These are phyloP conservation scores for Pteronotus mesoamericanus DNA, from an alignment of 2,797 vertebrate genomes.

Conservation along the genomic window DNA sequence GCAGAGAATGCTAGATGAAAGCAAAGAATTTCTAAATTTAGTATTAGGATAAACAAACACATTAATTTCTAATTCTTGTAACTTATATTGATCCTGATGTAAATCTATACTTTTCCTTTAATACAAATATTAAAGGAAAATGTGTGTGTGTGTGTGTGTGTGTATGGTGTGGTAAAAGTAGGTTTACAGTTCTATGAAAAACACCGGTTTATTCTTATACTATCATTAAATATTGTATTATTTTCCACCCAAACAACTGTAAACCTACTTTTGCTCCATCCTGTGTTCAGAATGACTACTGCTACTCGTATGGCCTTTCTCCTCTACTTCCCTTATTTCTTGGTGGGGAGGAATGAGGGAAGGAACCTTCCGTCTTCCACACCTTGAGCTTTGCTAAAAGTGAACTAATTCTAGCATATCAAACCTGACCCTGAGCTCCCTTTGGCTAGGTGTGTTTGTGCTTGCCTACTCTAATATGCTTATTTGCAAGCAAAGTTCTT, in stretches of 20 bases:
- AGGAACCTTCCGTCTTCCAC: not conserved
- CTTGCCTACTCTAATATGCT: not conserved
- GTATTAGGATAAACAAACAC: not conserved
- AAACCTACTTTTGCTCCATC: too few species aligned
- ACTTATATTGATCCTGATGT: not conserved
- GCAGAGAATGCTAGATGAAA: not conserved
- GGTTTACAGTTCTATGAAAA: too few species aligned
- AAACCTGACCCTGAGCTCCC: not conserved
- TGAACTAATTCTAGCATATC: not conserved
- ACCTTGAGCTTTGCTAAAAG: not conserved
- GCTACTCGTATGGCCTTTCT: not conserved
- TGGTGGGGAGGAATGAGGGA: too few species aligned
- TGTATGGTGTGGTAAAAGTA: too few species aligned
- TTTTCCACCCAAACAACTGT: too few species aligned
- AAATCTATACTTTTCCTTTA: not conserved
- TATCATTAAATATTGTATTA: not conserved
- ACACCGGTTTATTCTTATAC: not conserved
- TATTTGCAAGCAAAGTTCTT: not conserved
- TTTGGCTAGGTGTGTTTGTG: not conserved
- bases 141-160: too few species aligned
- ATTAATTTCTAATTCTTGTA: not conserved
- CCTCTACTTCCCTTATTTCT: not conserved
- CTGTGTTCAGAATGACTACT: not conserved
- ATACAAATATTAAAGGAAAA: too few species aligned
- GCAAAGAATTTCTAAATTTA: not conserved